Conservation (phyloP, 2,888 invertebrate genomes). For the Plebejus argus region DNA sequence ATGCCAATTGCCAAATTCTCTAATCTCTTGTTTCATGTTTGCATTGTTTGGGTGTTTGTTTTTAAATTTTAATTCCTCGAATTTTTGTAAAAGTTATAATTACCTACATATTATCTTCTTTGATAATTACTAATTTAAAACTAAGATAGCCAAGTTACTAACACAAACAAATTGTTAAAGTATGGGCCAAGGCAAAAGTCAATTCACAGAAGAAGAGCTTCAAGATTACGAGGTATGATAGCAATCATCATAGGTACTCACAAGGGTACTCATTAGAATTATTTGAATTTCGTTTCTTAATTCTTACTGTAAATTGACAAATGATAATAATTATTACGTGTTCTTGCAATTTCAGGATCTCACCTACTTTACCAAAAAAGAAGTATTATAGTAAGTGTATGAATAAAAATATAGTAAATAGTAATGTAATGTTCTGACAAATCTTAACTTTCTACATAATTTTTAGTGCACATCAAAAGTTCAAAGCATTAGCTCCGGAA, state of each 20-base stretch:
- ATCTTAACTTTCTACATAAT: neutral
- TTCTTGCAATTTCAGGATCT: slow-evolving; percentile 85
- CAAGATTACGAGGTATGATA: slow-evolving; percentile 91
- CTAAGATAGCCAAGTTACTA: neutral
- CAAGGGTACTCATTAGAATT: neutral
- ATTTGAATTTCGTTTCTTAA: neutral
- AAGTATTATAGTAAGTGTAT: slow-evolving; percentile 93
- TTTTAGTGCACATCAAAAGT: slow-evolving; percentile 92
- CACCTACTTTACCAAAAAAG: slow-evolving; percentile 95
- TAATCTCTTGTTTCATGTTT: neutral
- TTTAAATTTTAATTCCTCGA: neutral
- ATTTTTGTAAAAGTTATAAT: neutral
- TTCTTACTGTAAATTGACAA: neutral
- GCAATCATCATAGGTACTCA: slow-evolving; percentile 17
- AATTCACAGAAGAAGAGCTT: slow-evolving; percentile 92
- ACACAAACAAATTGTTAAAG: neutral
- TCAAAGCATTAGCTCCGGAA: slow-evolving; percentile 93
- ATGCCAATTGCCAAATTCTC: neutral
- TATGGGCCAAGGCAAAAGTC: slow-evolving; percentile 92
- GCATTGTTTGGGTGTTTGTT: neutral
- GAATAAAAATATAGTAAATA: neutral
- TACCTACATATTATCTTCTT: neutral
- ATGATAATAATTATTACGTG: neutral
- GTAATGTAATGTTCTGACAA: neutral
- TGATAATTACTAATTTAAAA: neutral